Percentiles rank a stretch among this genome's conserved stretches.
These are phyloP conservation scores for Etheostoma spectabile DNA, from an alignment of 2,113 vertebrate genomes.

Conservation along the genomic window DNA sequence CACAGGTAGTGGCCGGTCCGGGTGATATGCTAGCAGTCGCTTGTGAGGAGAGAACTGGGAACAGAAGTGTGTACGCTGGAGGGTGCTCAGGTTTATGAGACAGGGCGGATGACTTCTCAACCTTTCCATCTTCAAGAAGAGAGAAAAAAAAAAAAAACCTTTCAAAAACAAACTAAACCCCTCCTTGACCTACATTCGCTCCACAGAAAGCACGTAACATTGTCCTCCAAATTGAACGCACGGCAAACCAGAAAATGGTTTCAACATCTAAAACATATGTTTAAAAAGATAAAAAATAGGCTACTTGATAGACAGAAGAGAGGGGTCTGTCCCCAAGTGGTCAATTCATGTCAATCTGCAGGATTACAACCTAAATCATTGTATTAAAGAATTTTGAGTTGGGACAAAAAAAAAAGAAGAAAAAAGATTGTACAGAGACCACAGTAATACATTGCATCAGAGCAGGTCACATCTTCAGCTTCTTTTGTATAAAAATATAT, in stretches of 20 bases:
- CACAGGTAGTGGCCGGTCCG: too few species aligned
- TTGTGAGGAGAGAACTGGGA: too few species aligned
- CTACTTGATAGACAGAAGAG: slow-evolving; percentile 84
- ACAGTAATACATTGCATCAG: slow-evolving; percentile 86
- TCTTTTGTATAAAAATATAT: slow-evolving; percentile 86
- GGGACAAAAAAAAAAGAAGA: slow-evolving; percentile 67
- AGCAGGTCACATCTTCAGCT: slow-evolving; percentile 84
- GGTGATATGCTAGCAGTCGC: too few species aligned
- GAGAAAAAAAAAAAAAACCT: too few species aligned
- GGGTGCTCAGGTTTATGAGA: too few species aligned
- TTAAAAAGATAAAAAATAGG: slow-evolving; percentile 83
- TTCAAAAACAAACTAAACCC: too few species aligned
- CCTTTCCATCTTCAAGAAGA: too few species aligned
- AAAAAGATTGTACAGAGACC: slow-evolving; percentile 79
- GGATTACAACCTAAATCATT: slow-evolving; percentile 76
- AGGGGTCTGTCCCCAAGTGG: slow-evolving; percentile 89
- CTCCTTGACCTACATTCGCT: slow-evolving; percentile 87
- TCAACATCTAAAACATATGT: slow-evolving; percentile 82
- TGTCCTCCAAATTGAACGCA: slow-evolving; percentile 82
- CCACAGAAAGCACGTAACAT: slow-evolving; percentile 89
- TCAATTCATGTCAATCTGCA: slow-evolving; percentile 81
- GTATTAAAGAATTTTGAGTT: slow-evolving; percentile 81
- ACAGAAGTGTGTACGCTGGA: too few species aligned
- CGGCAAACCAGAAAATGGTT: slow-evolving; percentile 82
- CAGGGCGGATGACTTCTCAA: too few species aligned